Percentiles rank a stretch among this genome's conserved stretches.
phyloP scores from a whole-genome alignment of 2,888 invertebrate genomes.

The Lypha dubia region DNA sequence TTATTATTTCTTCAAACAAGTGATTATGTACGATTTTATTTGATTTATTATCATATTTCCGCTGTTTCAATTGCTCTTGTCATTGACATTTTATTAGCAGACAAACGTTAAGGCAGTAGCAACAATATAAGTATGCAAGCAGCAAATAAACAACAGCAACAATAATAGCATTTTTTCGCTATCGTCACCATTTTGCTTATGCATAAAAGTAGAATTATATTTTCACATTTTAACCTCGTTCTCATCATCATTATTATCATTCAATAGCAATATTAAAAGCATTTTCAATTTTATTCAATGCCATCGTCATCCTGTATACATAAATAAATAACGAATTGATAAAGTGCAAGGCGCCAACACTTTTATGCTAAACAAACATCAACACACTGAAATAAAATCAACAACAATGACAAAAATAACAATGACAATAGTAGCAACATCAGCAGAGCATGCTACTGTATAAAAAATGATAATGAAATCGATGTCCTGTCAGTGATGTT shows the following conservation, averaged over 20 bases:
- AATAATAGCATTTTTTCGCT: conserved; percentile 15
- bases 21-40: too few relatives aligned
- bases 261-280: conserved; percentile 44
- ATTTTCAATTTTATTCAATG: conserved; percentile 63
- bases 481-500: conserved; percentile 64
- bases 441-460: not conserved
- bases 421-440: not conserved
- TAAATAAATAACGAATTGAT: conserved; percentile 67
- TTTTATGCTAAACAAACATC: conserved; percentile 34
- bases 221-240: conserved; percentile 43
- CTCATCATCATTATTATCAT: conserved; percentile 31
- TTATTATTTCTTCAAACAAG: too few relatives aligned
- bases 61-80: not conserved
- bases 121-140: conserved; percentile 2
- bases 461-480: conserved; percentile 53
- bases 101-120: conserved; percentile 11
- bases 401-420: conserved; percentile 26
- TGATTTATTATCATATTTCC: not conserved
- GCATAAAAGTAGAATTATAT: conserved; percentile 40
- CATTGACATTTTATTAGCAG: conserved; percentile 48
- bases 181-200: conserved; percentile 63
- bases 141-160: conserved; percentile 12
- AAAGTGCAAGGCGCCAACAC: conserved; percentile 65
- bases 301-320: conserved; percentile 54
- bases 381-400: conserved; percentile 48